Percentiles rank a stretch among this genome's conserved stretches.
These are phyloP conservation scores for Lycodopsis pacificus DNA, from an alignment of 2,797 vertebrate genomes.

Conservation along the genomic window DNA sequence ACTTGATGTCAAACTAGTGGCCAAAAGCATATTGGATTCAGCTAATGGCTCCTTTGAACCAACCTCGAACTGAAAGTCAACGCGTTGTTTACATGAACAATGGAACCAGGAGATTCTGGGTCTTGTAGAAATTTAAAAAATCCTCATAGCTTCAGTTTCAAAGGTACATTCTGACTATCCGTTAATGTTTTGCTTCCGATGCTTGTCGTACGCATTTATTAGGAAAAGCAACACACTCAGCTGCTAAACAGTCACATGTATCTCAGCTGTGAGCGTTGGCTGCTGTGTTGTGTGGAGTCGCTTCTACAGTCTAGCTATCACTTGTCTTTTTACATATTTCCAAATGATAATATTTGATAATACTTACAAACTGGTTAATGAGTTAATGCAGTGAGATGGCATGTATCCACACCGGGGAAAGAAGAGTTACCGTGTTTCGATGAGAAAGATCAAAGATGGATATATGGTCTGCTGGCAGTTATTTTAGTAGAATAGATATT, in stretches of 20 bases:
- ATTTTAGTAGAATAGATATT: constrained; percentile 35
- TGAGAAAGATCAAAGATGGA: background rate
- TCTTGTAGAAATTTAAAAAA: background rate
- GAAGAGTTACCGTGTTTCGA: constrained; percentile 6
- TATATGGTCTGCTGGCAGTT: background rate
- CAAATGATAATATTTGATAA: background rate
- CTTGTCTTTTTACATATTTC: background rate
- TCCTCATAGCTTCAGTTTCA: constrained; percentile 12
- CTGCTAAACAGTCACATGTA: background rate
- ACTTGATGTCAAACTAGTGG: constrained; percentile 20
- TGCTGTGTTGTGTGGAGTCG: constrained; percentile 10
- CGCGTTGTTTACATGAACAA: constrained; percentile 8
- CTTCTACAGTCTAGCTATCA: background rate
- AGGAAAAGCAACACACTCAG: constrained; percentile 1
- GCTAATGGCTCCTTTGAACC: background rate
- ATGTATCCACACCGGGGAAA: background rate
- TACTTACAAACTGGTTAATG: background rate
- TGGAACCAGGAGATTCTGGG: background rate
- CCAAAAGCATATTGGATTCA: background rate
- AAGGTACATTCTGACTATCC: constrained; percentile 3
- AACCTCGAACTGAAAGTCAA: background rate
- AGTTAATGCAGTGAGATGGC: background rate
- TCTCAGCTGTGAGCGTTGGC: constrained; percentile 10
- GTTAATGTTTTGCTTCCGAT: constrained; percentile 28
- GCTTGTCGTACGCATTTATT: background rate